Base-by-base conservation (phyloP, 2,113 vertebrate genomes). In the Oncorhynchus nerka region DNA sequence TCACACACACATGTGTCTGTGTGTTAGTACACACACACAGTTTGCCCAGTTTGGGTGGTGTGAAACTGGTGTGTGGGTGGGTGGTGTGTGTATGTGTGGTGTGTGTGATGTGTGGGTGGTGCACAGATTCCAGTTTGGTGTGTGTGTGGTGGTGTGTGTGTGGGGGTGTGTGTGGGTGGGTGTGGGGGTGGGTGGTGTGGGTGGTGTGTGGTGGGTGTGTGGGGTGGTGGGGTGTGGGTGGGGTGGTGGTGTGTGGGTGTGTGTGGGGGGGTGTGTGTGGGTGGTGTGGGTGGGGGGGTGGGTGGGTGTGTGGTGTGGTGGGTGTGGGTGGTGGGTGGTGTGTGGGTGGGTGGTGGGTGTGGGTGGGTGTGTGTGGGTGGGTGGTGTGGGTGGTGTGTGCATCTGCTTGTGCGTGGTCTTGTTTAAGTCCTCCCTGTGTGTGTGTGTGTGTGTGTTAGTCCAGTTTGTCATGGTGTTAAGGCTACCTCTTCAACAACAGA, bases 1-100 rank as follows among this genome's bases (percentile, higher is more conserved):
- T n/a, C 70, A 74, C 61, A 67, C 75, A 88, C 92, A 94, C 95
- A 90, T 71, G 70, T 77, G 26, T 28, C 28, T 57, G 62, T 57
- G 64, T 73, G 28, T 65, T 55, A 32, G 66, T 34, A 49, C 70
- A 91, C 89, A 87, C 84, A 91, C 39, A 64, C 65, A 67, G 87
- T 78, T 76, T 75, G 15, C 66, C 76, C 82, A n/a, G n/a, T n/a
- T n/a, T n/a, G n/a, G n/a, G n/a, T n/a, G n/a, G n/a, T n/a, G n/a
- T n/a, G n/a, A n/a, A n/a, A n/a, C n/a, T n/a, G 34, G 34, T 34
- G 32, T 34, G 32, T 34, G 32, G 0, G 32, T 6, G 32, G 24
- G 24, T 24, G 24, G 24, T 24, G 24, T 24, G 24, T 24, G 24
- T n/a, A n/a, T 24, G 24, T 1, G 24, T 24, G 26, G 26, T 32